phyloP scores from a whole-genome alignment of 2,113 vertebrate species.

The Setophaga coronata region DNA sequence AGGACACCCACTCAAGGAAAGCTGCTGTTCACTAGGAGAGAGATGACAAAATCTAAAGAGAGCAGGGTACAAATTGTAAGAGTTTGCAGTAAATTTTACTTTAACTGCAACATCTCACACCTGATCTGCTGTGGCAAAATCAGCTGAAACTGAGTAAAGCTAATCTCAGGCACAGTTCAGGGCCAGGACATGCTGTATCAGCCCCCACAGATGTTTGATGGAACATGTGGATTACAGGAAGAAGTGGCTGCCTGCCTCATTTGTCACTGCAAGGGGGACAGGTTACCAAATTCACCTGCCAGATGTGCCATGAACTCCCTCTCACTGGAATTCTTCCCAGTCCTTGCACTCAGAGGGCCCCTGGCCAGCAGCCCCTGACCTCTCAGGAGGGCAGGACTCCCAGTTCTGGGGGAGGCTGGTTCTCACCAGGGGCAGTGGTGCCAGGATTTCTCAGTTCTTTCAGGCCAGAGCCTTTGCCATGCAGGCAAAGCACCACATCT shows the following conservation, averaged over 20 bases:
- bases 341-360: neutral
- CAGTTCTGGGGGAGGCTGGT: neutral
- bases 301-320: neutral
- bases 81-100: neutral
- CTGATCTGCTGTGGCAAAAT: neutral
- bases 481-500: neutral
- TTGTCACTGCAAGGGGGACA: neutral
- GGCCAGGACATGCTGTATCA: neutral
- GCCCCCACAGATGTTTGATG: neutral
- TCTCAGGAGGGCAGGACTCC: neutral
- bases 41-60: neutral
- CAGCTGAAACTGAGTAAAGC: neutral
- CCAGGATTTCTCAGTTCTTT: neutral
- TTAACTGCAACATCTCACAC: neutral
- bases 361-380: neutral
- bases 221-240: neutral
- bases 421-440: neutral
- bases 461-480: neutral
- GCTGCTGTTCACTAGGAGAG: neutral
- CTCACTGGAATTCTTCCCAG: neutral
- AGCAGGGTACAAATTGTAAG: neutral
- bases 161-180: neutral
- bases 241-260: neutral
- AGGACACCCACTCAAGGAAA: conserved; percentile 25
- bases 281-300: neutral